Evolutionary conservation across 2,797 vertebrate genomes (phyloP), one percentile per base, ranked within the genome.

Genomic region (Eutrigla gurnardus): DNA sequence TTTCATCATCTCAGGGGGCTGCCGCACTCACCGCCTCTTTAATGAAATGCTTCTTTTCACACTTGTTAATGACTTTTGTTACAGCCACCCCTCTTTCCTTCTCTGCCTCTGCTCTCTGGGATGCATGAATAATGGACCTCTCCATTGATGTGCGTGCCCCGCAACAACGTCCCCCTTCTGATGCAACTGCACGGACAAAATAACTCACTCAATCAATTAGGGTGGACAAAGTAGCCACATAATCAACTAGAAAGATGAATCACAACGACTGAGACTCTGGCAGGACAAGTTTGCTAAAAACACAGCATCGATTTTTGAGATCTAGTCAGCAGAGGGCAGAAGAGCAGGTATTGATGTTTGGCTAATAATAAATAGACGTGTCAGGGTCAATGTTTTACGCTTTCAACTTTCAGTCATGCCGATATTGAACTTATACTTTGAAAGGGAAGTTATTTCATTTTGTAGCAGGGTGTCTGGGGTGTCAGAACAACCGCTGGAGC

Each of bases 31-130:
- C 46, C 5, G 18, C 62, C 66, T 66, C 75, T 75, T 70, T 80
- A 81, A 87, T 86, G 47, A 73, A 86, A 76, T 33, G 47, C 8
- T 2, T 81, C 85, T 84, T 80, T 80, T 85, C 85, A 70, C 47
- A 86, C 77, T 65, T 76, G 77, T 83, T 88, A 86, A 92, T 92
- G 87, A 85, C 80, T 90, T 80, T 77, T 85, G 74, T 81, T 80
- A 55, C 52, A 58, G 59, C 52, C 55, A 40, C 36, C 47, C 40
- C 42, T 69, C 54, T 61, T 37, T 73, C 55, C 47, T 52, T 74
- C 58, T 77, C 42, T 39, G 69, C 32, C 45, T 61, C 46, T 63
- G 47, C 65, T 81, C 65, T 81, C 64, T 62, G 35, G 36, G 50
- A 1, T 7, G 32, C 42, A 65, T 80, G 72, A 88, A 86, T 80